Evolutionary conservation across 1,140 invertebrate species (phyloP).

Genomic region (Zaprionus ghesquierei): DNA sequence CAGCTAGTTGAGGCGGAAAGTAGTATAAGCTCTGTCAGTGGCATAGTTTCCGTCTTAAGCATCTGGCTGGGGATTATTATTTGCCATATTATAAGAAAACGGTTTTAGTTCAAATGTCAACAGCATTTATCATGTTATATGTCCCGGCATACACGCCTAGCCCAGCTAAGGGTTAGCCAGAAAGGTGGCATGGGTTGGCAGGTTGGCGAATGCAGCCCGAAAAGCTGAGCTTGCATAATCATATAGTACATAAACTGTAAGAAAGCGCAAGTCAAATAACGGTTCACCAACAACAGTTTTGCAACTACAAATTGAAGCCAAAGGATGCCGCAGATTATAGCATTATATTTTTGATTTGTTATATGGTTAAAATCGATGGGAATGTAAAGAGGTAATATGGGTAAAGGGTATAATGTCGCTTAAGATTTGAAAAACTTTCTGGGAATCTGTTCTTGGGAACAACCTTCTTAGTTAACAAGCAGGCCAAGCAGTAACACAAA

Average conservation of each 20-base stretch:
- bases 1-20: slow-evolving; percentile 71
- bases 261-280: slow-evolving; percentile 18
- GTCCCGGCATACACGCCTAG: not conserved
- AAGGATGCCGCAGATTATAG: slow-evolving; percentile 26
- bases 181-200: no score
- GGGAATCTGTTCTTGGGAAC: no score
- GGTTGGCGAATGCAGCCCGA: not conserved
- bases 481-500: no score
- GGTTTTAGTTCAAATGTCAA: slow-evolving; percentile 79
- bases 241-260: slow-evolving; percentile 13
- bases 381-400: not conserved
- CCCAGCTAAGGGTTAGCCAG: not conserved
- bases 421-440: no score
- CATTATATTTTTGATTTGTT: slow-evolving; percentile 1
- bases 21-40: slow-evolving; percentile 76
- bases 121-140: slow-evolving; percentile 60
- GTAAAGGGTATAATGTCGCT: no score
- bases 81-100: slow-evolving; percentile 79
- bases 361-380: not conserved
- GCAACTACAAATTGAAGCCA: slow-evolving; percentile 8
- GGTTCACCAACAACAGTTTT: not conserved
- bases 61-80: slow-evolving; percentile 75
- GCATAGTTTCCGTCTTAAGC: slow-evolving; percentile 74
- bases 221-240: slow-evolving; percentile 36
- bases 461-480: no score